A percentile compares a stretch with the other conserved stretches of the same genome.
Evolutionary conservation across 2,888 invertebrate species (phyloP).

Genomic region (Anticlea derivata): DNA sequence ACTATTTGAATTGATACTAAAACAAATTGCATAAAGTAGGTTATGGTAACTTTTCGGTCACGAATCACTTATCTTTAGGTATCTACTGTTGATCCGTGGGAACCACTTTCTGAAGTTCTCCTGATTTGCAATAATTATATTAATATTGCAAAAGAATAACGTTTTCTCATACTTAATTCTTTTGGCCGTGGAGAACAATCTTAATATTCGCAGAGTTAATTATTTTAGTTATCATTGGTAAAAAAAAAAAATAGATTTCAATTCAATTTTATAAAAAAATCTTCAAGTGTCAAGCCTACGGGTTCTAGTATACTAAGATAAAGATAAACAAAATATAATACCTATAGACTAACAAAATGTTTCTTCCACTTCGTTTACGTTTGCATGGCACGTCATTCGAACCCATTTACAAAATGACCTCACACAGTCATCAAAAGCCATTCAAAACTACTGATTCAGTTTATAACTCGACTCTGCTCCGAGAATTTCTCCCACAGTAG

Average conservation of each 20-base stretch:
- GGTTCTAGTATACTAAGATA: no score
- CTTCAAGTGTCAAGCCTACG: no score
- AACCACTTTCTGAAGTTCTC: no score
- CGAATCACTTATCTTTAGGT: conserved; percentile 9
- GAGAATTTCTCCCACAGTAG: conserved; percentile 39
- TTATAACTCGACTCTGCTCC: conserved; percentile 3
- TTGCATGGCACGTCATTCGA: conserved; percentile 3
- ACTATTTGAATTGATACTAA: conserved; percentile 17
- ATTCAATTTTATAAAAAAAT: no score
- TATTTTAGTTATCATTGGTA: no score
- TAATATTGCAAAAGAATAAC: no score
- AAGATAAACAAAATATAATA: no score
- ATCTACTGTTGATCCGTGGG: conserved; percentile 11
- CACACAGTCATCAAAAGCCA: conserved; percentile 6
- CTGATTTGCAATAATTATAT: no score
- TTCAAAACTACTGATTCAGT: conserved; percentile 10
- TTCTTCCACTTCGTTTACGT: background rate
- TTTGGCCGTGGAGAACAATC: no score
- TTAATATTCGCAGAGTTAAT: no score
- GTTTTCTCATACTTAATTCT: no score
- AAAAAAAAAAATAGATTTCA: background rate
- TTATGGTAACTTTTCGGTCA: conserved; percentile 15
- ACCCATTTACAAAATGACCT: background rate
- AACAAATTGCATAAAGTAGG: conserved; percentile 22
- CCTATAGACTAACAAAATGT: background rate